These are phyloP conservation scores for Oegoconia quadripuncta DNA, from an alignment of 2,888 invertebrate species.

Conservation along the genomic window DNA sequence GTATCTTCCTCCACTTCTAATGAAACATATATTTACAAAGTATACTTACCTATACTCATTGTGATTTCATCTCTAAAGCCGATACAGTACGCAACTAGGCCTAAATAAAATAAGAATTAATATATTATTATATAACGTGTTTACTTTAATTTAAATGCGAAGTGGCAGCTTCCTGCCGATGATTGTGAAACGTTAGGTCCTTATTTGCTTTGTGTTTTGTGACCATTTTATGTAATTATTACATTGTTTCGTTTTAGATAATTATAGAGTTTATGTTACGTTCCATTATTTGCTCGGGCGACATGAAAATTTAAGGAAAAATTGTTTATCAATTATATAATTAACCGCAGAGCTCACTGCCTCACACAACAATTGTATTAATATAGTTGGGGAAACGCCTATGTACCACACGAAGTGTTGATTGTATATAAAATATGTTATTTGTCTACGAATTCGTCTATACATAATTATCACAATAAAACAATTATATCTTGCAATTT, in stretches of 20 bases:
- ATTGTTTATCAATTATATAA: too few species aligned
- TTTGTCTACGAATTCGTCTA: slow-evolving; percentile 10
- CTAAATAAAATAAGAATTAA: too few species aligned
- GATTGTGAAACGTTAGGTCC: background rate
- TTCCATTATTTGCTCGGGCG: slow-evolving; percentile 39
- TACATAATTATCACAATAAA: slow-evolving; percentile 11
- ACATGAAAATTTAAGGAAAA: too few species aligned
- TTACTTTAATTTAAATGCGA: background rate
- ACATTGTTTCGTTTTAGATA: slow-evolving; percentile 51
- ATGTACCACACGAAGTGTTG: slow-evolving; percentile 1
- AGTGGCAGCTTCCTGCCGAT: slow-evolving; percentile 2
- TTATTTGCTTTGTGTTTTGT: background rate
- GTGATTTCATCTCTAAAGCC: too few species aligned
- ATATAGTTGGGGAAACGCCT: background rate
- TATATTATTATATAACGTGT: background rate
- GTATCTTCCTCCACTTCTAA: too few species aligned
- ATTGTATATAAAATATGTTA: slow-evolving; percentile 10
- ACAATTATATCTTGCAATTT: background rate
- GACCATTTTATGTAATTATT: slow-evolving; percentile 36
- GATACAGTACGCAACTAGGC: too few species aligned
- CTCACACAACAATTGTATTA: too few species aligned
- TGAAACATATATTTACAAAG: too few species aligned
- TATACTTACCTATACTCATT: too few species aligned
- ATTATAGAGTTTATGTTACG: slow-evolving; percentile 44
- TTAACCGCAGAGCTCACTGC: too few species aligned